Conservation (phyloP, 2,797 vertebrate species). For the Trachops cirrhosus region DNA sequence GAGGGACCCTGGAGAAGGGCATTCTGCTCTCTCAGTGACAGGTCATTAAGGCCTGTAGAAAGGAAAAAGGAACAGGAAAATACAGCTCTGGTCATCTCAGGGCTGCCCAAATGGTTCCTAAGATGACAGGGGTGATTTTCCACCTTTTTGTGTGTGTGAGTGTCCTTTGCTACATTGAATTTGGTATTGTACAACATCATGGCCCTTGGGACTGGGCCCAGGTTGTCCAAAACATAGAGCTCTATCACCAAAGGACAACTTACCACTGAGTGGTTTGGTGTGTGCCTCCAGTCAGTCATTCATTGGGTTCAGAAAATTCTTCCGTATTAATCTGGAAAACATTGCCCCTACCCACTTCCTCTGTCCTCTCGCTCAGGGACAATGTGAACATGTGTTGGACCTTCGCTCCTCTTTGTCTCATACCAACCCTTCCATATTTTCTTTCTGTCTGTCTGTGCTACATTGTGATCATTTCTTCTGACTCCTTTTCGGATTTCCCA, state of each 20-base stretch:
- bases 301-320: not conserved
- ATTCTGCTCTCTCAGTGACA: not conserved
- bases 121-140: not conserved
- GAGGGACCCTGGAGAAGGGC: not conserved
- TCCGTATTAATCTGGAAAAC: not conserved
- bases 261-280: not conserved
- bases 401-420: not conserved
- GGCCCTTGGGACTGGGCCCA: not conserved
- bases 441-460: not conserved
- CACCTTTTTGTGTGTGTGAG: not conserved
- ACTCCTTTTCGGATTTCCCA: not conserved
- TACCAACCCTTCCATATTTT: not conserved
- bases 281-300: not conserved
- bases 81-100: not conserved
- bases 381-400: not conserved
- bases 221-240: not conserved
- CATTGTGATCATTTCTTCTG: not conserved
- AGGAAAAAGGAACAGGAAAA: not conserved
- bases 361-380: not conserved
- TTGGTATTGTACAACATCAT: not conserved
- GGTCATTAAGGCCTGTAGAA: not conserved
- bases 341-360: not conserved
- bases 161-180: constrained; percentile 24
- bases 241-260: not conserved
- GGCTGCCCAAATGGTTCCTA: not conserved